Percentiles rank a stretch among this genome's conserved stretches.
Evolutionary conservation across 1,140 invertebrate genomes (phyloP).

Genomic region (Coenobita brevimanus): DNA sequence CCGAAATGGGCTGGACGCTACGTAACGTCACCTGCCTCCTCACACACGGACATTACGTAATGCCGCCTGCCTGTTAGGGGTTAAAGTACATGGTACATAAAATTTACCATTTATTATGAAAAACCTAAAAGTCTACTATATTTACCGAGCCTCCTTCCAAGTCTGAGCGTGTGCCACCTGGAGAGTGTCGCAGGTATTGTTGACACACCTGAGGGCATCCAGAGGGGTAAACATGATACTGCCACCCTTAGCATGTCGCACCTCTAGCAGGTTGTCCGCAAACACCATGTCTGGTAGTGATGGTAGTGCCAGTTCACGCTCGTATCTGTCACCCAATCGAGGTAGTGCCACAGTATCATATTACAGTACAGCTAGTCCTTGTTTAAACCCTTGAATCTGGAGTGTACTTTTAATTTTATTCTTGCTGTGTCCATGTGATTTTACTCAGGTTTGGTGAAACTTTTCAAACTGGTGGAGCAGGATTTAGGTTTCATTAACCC

Average conservation of each 20-base stretch:
- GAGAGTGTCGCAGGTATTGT: slow-evolving; percentile 77
- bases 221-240: slow-evolving; percentile 90
- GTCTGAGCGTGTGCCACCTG: slow-evolving; percentile 91
- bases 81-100: too few species aligned
- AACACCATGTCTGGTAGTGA: slow-evolving; percentile 99
- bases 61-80: too few species aligned
- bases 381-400: background rate
- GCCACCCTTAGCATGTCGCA: slow-evolving; percentile 81
- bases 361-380: background rate
- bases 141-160: slow-evolving; percentile 86
- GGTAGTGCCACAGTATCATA: background rate
- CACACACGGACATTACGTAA: too few species aligned
- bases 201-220: slow-evolving; percentile 90
- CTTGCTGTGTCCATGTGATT: too few species aligned
- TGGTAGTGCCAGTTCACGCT: slow-evolving; percentile 84
- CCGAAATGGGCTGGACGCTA: too few species aligned
- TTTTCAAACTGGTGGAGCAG: too few species aligned
- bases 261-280: slow-evolving; percentile 86
- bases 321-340: slow-evolving; percentile 79
- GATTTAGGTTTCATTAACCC: too few species aligned
- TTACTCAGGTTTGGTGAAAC: too few species aligned
- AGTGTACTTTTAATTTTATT: too few species aligned
- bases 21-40: too few species aligned
- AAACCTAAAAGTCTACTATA: too few species aligned
- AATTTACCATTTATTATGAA: too few species aligned